Base-by-base conservation (phyloP, 2,113 vertebrate species). In the Lepus europaeus region DNA sequence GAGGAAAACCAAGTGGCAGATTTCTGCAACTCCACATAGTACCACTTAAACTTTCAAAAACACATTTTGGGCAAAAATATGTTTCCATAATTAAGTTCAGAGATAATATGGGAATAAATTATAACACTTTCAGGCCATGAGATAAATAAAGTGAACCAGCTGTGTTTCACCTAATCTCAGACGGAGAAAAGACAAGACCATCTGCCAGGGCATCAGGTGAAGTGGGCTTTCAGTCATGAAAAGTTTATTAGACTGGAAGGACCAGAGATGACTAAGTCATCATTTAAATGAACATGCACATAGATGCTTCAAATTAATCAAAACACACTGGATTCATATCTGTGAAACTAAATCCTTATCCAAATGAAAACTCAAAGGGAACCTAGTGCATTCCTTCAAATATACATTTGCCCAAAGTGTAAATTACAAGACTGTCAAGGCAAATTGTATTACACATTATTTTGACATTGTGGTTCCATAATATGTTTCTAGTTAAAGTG, bases 11-110 rank as follows among this genome's bases (percentile, higher is more conserved):
- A 89, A 92, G 10, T 77, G n/a, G 13, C 53, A 81, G 39, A 90
- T 90, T 76, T 95, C 39, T 69, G 7, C 20, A 81, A 92, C 51
- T 96, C n/a, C 61, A 77, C 53, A 78, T 73, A 78, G 63, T 14
- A 66, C 2, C 69, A 76, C 16, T 63, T 80, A 29, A 77, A 88
- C 5, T 92, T 92, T 85, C 22, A 45, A 87, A 59, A 79, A 74
- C 10, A 31, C 8, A 51, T 89, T 91, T 87, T 76, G 13, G 63
- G 25, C 17, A 82, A 81, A 88, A 84, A 70, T 78, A 17, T 68
- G 7, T 63, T 76, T 85, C 12, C 59, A 51, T 66, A 96, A 81
- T 68, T 77, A 88, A 93, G 53, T 45, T 31, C 20, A 72, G n/a
- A 87, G 39, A 80, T 25, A 77, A 51, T 9, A 9, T 36, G 45